Evolutionary conservation across 2,113 vertebrate genomes (phyloP), one percentile per base, ranked within the genome.

Genomic region (Ovibos moschatus): DNA sequence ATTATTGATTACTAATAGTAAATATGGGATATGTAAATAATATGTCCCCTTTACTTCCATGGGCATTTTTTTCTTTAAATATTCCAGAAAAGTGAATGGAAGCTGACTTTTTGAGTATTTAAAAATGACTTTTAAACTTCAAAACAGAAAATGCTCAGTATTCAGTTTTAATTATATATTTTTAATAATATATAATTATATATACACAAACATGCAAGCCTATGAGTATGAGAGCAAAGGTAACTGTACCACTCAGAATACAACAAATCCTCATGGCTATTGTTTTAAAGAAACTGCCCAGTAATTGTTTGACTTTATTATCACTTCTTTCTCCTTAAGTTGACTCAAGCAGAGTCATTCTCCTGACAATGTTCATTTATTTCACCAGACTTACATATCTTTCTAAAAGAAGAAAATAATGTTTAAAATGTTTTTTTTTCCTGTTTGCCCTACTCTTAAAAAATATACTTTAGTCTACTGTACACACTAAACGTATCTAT

Each of bases 11-110:
- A 98, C 97, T 98, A 98, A 98, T 95, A 98, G 94, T 91, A 98
- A 97, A 97, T 43, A 76, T 76, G 97, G 95, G 96, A 97, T 96
- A 98, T 96, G 25, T 86, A 98, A 98, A 97, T 95, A 98, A 97
- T 94, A 96, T 96, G 97, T 93, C 88, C 97, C 85, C 88, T 98
- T 98, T 97, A 97, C 94, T 95, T 97, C 96, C 93, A 97, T 4
- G 33, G 83, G 97, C 86, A 96, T 95, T 89, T 95, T 98, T 98
- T 81, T 96, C 97, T 98, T 99, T 96, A 97, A 98, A 98, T 95
- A 95, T 53, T 98, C 87, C 94, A 81, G 94, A 97, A 98, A 98
- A 98, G 95, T 79, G 85, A 98, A 96, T 55, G 64, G 97, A 98
- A 98, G 82, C 95, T 96, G 71, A 94, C 94, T 98, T 98, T 97